Base-by-base conservation (phyloP, 2,888 invertebrate species). In the Ectemnius cavifrons region DNA sequence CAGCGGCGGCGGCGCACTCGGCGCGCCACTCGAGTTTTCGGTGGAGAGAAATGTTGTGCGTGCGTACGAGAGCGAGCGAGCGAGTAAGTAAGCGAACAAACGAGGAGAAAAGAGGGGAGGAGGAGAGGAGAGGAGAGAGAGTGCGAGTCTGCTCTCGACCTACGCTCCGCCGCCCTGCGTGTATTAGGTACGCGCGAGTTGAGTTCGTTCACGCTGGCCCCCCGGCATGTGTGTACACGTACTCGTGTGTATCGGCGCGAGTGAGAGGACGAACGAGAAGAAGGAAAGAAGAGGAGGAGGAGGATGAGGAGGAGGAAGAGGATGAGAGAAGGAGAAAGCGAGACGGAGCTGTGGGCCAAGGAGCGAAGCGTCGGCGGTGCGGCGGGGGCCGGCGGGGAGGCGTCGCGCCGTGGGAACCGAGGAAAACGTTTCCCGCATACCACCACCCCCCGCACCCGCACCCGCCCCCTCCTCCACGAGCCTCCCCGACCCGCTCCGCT, bases 361-460 rank as follows among this genome's bases (percentile, higher is more conserved):
- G 61, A 60, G 65, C 47, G 60, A 47, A 37, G 37, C 37, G 37
- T 37, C 37, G 65, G 52, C n/a, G 52, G 52, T 14, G 16, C 52
- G 52, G 52, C n/a, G 16, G 67, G 64, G 73, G 46, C 67, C 78
- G 79, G 82, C 79, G 81, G 37, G 80, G 80, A 84, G 83, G 85
- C 86, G 85, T 86, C 84, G 85, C 84, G 86, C 85, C 90, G 89
- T 90, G 90, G 89, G 90, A 90, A 90, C 89, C 88, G 85, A 87
- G 89, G 89, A 88, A 90, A 90, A 89, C 86, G 86, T 88, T 89
- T 89, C 87, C 87, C 89, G 88, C 88, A 89, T 89, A 88, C 87
- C 87, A 84, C 84, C 81, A 72, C 81, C 67, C 79, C 67, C 77
- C 75, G 67, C 75, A 23, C 73, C 59, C 79, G 60, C 58, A 2